Percentiles rank a stretch among this genome's conserved stretches.
Conservation (phyloP, 1,140 invertebrate species). For the Oreohelix idahoensis region DNA sequence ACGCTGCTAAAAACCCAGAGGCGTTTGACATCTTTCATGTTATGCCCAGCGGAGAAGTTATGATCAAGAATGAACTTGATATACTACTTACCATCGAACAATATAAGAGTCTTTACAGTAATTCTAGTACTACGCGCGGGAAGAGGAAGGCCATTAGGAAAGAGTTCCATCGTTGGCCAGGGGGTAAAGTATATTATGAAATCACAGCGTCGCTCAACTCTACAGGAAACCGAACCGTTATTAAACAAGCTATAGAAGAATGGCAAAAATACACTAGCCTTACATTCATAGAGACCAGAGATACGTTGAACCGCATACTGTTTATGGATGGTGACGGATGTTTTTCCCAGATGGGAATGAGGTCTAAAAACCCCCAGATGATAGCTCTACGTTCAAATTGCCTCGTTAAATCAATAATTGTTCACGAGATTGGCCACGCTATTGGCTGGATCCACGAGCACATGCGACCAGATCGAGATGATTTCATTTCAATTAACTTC, state of each 20-base stretch:
- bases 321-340: conserved; percentile 55
- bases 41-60: too few relatives aligned
- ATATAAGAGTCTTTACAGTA: too few relatives aligned
- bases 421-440: conserved; percentile 75
- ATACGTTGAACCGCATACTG: conserved; percentile 10
- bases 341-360: conserved; percentile 30
- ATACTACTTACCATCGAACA: too few relatives aligned
- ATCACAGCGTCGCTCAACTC: background rate
- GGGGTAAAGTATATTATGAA: conserved; percentile 3
- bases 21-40: too few relatives aligned
- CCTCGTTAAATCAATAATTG: conserved; percentile 50
- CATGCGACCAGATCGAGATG: conserved; percentile 79
- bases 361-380: background rate
- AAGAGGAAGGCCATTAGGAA: background rate
- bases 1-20: too few relatives aligned
- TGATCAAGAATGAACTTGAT: too few relatives aligned
- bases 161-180: background rate
- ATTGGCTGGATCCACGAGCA: conserved; percentile 78
- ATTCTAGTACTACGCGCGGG: too few relatives aligned
- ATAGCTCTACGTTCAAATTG: conserved; percentile 13
- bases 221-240: conserved; percentile 32
- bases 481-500: conserved; percentile 78
- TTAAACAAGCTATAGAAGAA: conserved; percentile 52
- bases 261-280: conserved; percentile 60
- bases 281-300: conserved; percentile 42